Percentiles rank a stretch among this genome's conserved stretches.
Conservation (phyloP, 2,797 vertebrate genomes). For the Smutsia temminckii region DNA sequence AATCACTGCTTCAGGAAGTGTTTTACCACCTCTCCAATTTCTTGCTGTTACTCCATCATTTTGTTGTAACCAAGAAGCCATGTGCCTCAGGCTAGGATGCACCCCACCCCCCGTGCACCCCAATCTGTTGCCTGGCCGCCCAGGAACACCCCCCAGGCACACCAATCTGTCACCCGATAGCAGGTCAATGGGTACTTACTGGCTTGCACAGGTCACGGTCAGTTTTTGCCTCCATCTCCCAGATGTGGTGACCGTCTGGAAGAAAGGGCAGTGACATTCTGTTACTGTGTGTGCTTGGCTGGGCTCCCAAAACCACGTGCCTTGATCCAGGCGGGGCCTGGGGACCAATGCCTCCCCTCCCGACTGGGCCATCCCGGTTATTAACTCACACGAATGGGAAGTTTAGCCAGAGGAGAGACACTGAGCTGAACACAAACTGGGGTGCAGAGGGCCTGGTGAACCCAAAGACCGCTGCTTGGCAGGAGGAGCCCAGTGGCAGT, state of each 20-base stretch:
- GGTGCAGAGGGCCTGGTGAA: accelerated
- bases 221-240: constrained; percentile 98
- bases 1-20: too few species aligned
- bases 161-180: too few species aligned
- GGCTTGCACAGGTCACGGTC: constrained; percentile 96
- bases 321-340: not conserved
- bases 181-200: constrained; percentile 87
- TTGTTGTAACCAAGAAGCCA: too few species aligned
- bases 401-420: accelerated
- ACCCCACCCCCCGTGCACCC: too few species aligned
- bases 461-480: accelerated
- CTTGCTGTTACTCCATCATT: too few species aligned
- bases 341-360: accelerated
- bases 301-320: accelerated
- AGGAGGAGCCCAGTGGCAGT: too few species aligned
- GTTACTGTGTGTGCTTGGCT: not conserved
- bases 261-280: constrained; percentile 67
- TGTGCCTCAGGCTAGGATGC: too few species aligned
- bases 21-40: too few species aligned
- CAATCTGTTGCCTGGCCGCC: too few species aligned
- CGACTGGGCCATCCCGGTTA: accelerated
- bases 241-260: constrained; percentile 97
- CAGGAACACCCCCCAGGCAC: too few species aligned
- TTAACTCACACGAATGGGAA: accelerated
- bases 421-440: accelerated